Base-by-base conservation (phyloP, 92 coral and sea anemone species). In the Micromussa lordhowensis region DNA sequence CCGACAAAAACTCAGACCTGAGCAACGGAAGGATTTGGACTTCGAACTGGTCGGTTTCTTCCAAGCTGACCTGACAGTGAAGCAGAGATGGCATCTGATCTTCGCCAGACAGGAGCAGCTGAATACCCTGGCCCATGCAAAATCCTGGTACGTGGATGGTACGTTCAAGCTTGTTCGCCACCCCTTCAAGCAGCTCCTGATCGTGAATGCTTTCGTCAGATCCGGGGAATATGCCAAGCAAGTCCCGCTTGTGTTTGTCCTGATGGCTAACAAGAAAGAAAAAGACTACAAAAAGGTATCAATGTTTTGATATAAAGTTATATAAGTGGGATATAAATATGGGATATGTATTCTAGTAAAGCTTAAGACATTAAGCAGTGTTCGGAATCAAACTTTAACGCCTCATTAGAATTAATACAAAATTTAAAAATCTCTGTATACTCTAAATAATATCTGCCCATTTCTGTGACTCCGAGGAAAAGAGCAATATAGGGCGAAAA, bases 221-320 rank as follows among this genome's bases (percentile, higher is more conserved):
- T 10, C 73, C 2, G 91, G 55, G 10, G 82, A 86, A 22, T 35
- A 64, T 36, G 91, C 75, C 4, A 91, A 86, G 76, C 91, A 86
- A 78, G 92, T 89, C 1, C 92, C 92, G 54, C 89, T 89, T 11
- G 26, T 87, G 54, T 91, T 80, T 40, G 80, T 86, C 17, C 32
- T 91, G 31, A 91, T 86, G 93, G 81, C 93, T 0, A 80, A 77
- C 4, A 55, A 38, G 9, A 81, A 86, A 48, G 80, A 51, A 21
- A 28, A 14, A 3, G 91, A 91, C 73, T 91, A 91, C 78, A 44
- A 44, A 1, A 81, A 86, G 81, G 93, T 91, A 54, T 54, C 2
- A 54, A 54, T 54, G 38, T 35, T 35, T 1, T 35, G 38, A 1
- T 35, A 35, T 35, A 35, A 35, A 35, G 1, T 35, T 35, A 35